phyloP scores from a whole-genome alignment of 2,113 vertebrate species.

The Glaucidium brasilianum region DNA sequence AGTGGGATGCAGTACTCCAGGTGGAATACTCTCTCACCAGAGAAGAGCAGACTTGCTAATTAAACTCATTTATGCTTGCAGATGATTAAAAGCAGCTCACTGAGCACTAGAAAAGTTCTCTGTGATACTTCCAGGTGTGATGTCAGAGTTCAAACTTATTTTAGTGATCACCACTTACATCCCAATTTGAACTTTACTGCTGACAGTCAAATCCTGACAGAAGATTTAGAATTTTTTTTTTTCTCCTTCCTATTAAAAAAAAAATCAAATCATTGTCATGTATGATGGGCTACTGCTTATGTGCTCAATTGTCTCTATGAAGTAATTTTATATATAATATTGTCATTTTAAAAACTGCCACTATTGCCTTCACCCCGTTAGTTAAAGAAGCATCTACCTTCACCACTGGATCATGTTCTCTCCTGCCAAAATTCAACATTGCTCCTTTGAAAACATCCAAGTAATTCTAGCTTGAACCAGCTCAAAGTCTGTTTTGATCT shows the following conservation, averaged over 20 bases:
- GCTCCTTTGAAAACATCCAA: not conserved
- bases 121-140: not conserved
- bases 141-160: not conserved
- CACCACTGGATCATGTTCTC: not conserved
- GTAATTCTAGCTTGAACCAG: not conserved
- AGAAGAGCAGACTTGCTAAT: not conserved
- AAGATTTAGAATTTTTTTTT: not conserved
- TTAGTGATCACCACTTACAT: not conserved
- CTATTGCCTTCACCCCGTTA: not conserved
- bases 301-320: not conserved
- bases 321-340: not conserved
- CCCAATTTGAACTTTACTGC: not conserved
- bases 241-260: not conserved
- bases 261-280: accelerated
- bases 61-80: not conserved
- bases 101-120: not conserved
- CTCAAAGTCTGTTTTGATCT: not conserved
- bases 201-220: not conserved
- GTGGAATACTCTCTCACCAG: not conserved
- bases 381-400: not conserved
- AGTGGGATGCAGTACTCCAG: not conserved
- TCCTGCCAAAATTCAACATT: not conserved
- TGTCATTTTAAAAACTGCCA: not conserved
- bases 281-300: not conserved
- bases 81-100: not conserved